Evolutionary conservation across 2,113 vertebrate species (phyloP), one percentile per base, ranked within the genome.

Genomic region (Poecile atricapillus): DNA sequence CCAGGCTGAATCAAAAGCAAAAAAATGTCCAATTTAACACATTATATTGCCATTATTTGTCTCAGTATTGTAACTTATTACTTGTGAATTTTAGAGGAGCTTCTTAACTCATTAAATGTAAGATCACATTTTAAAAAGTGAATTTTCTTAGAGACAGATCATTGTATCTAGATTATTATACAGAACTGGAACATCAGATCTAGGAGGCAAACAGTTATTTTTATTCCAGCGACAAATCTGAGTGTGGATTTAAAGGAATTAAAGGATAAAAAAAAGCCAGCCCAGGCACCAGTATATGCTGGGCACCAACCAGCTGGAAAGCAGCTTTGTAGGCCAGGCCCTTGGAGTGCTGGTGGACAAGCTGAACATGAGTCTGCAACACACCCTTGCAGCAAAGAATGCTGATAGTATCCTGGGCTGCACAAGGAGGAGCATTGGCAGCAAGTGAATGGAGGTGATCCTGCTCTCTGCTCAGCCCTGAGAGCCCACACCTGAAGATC

Each of bases 1-100:
- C 91, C 96, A 75, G 78, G 28, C 98, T 98, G 73, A 92, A 93
- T 10, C n/a, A 80, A 87, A 88, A 78, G 27, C 12, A 58, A 71
- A 71, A 44, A 44, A 41, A 18, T 2, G 4, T 18, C 30, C 9
- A 23, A 58, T 49, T 52, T 83, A 76, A 69, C 21, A 64, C 3
- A 33, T 69, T 49, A 83, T 58, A 91, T 63, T 80, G 15, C 17
- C 15, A 21, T 39, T 39, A 23, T 49, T 62, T 78, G 43, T 62
- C 37, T 73, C 80, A 7, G 14, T 41, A 49, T 69, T 58, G 8
- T 5, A 62, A 5, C 12, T 47, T 87, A 41, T n/a, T 21, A 43
- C 19, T 28, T 15, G 20, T 56, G 22, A 56, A 20, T 69, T 81
- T 93, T 44, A 63, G 13, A 87, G 62, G 31, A 14, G 5, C 1